Percentiles rank a stretch among this genome's conserved stretches.
These are phyloP conservation scores for Calameuta pallipes DNA, from an alignment of 2,888 invertebrate species.

Conservation along the genomic window DNA sequence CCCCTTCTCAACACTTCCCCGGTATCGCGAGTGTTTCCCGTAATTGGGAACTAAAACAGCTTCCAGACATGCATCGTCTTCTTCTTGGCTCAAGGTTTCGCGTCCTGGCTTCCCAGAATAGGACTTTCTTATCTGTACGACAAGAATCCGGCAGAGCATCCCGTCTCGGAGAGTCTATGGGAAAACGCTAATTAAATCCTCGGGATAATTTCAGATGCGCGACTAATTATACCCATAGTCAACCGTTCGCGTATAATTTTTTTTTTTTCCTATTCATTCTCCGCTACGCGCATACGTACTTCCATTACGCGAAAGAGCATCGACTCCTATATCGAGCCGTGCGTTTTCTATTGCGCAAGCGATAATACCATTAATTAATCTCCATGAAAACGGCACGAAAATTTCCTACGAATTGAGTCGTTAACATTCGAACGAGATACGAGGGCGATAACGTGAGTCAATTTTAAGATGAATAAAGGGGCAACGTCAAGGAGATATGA, in stretches of 20 bases:
- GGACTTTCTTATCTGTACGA: not conserved
- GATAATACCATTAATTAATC: not conserved
- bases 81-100: not conserved
- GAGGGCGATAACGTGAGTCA: not conserved
- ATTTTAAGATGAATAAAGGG: not conserved
- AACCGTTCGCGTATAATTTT: not conserved
- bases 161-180: not conserved
- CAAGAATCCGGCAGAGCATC: not conserved
- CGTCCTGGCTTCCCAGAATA: not conserved
- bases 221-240: not conserved
- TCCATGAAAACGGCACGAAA: not conserved
- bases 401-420: not conserved
- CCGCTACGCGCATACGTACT: not conserved
- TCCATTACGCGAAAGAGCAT: not conserved
- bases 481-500: not conserved
- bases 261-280: not conserved
- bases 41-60: conserved; percentile 57
- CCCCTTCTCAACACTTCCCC: conserved; percentile 42
- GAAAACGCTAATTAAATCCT: not conserved
- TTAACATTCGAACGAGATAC: not conserved
- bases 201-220: not conserved
- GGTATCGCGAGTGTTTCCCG: conserved; percentile 51
- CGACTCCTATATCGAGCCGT: not conserved
- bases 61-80: conserved; percentile 40
- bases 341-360: not conserved